Evolutionary conservation across 1,140 invertebrate genomes (phyloP).

Genomic region (Hylaeus anthracinus): DNA sequence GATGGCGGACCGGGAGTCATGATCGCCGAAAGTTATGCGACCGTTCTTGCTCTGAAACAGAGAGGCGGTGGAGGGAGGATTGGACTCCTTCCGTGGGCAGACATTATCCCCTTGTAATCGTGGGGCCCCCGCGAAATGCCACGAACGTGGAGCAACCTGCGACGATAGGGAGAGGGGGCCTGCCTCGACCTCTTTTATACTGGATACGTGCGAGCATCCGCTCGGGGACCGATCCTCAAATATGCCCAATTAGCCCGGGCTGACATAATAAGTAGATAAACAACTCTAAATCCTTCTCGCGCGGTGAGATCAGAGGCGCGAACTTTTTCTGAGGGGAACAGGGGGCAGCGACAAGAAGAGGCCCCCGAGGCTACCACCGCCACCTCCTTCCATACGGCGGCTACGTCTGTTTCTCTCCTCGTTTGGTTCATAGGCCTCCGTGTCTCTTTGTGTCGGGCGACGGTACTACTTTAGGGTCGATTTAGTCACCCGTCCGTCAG

Average conservation of each 20-base stretch:
- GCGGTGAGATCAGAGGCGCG: slow-evolving; percentile 70
- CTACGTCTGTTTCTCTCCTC: slow-evolving; percentile 33
- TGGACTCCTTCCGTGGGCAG: slow-evolving; percentile 12
- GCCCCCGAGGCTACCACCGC: neutral
- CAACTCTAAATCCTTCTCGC: slow-evolving; percentile 65
- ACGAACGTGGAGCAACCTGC: slow-evolving; percentile 29
- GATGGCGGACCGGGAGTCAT: slow-evolving; percentile 60
- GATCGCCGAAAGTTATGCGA: slow-evolving; percentile 68
- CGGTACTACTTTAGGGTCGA: slow-evolving; percentile 71
- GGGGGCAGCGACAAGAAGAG: slow-evolving; percentile 42
- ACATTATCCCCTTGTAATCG: slow-evolving; percentile 61
- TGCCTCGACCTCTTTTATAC: slow-evolving; percentile 26
- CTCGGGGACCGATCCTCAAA: slow-evolving; percentile 61
- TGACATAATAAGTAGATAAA: slow-evolving; percentile 77
- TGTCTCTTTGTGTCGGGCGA: slow-evolving; percentile 46
- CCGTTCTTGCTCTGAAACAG: slow-evolving; percentile 57
- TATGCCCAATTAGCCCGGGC: slow-evolving; percentile 73
- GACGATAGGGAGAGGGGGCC: neutral
- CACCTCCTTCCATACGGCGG: neutral
- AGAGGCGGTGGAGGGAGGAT: neutral
- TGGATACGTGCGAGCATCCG: slow-evolving; percentile 69
- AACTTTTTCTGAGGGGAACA: slow-evolving; percentile 53
- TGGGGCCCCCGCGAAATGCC: slow-evolving; percentile 55
- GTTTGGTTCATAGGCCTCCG: slow-evolving; percentile 11
- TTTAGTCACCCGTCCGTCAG: slow-evolving; percentile 68